phyloP scores from a whole-genome alignment of 2,888 invertebrate genomes.

The Acheta domesticus region DNA sequence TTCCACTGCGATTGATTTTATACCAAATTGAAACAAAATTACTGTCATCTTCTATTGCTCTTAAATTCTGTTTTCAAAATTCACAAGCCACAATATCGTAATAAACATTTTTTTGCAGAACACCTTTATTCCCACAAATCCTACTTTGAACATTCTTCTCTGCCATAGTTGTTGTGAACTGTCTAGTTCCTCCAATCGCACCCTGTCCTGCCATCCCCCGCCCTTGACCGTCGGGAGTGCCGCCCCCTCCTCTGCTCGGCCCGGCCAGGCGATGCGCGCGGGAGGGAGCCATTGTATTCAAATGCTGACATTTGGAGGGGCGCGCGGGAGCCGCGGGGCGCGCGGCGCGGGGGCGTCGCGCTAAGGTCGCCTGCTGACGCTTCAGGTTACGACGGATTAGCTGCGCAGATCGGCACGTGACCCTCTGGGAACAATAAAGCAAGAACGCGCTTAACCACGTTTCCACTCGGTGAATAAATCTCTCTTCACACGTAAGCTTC shows the following conservation, averaged over 20 bases:
- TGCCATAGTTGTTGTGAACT: not conserved
- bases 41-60: too few species aligned
- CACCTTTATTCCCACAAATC: too few species aligned
- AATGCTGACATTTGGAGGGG: not conserved
- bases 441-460: too few species aligned
- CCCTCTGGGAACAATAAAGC: not conserved
- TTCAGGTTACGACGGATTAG: not conserved
- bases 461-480: too few species aligned
- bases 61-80: too few species aligned
- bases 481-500: too few species aligned
- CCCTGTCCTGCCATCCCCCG: not conserved
- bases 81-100: too few species aligned
- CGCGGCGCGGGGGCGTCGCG: not conserved
- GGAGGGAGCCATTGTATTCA: not conserved
- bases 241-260: not conserved
- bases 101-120: too few species aligned
- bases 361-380: not conserved
- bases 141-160: too few species aligned
- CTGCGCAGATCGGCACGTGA: not conserved
- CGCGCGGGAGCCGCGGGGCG: not conserved
- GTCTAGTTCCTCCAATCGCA: not conserved
- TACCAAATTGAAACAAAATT: too few species aligned
- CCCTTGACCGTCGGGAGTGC: not conserved
- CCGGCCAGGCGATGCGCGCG: not conserved
- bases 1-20: too few species aligned